Conservation (phyloP, 1,140 invertebrate genomes). For the Heliconius eleuchia region DNA sequence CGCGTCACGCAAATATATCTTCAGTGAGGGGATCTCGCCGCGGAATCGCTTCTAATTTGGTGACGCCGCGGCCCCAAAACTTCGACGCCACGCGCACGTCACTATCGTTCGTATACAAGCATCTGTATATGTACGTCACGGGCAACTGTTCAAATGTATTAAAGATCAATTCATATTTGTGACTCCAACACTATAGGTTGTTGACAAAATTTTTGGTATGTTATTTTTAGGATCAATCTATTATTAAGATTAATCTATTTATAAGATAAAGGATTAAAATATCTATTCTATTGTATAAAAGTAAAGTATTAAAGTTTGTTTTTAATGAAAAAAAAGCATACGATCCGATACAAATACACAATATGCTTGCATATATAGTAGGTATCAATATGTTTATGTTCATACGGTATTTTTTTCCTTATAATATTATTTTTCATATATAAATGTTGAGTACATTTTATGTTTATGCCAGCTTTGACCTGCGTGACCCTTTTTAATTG, state of each 20-base stretch:
- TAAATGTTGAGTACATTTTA: background rate
- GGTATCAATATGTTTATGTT: background rate
- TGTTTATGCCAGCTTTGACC: slow-evolving; percentile 1
- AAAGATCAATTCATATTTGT: slow-evolving; percentile 30
- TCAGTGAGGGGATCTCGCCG: slow-evolving; percentile 37
- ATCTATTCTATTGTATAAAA: background rate
- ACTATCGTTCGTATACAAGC: slow-evolving; percentile 24
- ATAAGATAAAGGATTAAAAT: background rate
- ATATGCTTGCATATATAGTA: background rate
- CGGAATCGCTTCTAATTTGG: slow-evolving; percentile 72
- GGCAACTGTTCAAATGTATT: slow-evolving; percentile 11
- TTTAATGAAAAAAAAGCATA: background rate
- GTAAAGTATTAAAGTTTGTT: background rate
- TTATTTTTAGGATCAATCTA: background rate
- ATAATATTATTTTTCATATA: background rate
- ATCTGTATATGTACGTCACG: slow-evolving; percentile 34
- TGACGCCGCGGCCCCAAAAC: slow-evolving; percentile 50
- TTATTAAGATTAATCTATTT: background rate
- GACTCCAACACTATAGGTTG: slow-evolving; percentile 27
- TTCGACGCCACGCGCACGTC: slow-evolving; percentile 16
- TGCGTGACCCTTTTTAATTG: slow-evolving; percentile 12
- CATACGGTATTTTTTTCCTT: background rate
- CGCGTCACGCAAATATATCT: slow-evolving; percentile 65
- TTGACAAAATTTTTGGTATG: background rate
- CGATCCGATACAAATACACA: background rate